Evolutionary conservation across 2,113 vertebrate genomes (phyloP).

Genomic region (Pelecanus crispus): DNA sequence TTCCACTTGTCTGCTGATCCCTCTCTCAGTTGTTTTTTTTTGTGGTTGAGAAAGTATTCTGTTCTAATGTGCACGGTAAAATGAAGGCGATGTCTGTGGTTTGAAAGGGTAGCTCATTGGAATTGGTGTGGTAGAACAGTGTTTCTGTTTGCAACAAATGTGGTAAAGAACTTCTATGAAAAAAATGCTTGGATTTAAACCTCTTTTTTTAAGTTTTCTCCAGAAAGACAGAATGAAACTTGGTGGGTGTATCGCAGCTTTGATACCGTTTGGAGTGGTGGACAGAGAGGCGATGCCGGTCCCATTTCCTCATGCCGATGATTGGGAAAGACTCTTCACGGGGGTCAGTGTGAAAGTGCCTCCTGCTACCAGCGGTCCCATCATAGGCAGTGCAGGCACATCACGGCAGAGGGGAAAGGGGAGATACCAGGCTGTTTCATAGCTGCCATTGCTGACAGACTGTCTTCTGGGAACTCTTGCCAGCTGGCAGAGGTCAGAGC

Average conservation of each 20-base stretch:
- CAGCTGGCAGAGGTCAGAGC: not conserved
- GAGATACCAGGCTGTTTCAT: not conserved
- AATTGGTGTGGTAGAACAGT: not conserved
- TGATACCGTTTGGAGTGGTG: not conserved
- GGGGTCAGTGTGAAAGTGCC: not conserved
- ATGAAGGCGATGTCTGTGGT: not conserved
- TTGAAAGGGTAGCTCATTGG: not conserved
- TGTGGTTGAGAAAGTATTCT: not conserved
- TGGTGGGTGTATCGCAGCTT: not conserved
- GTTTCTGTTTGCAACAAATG: not conserved
- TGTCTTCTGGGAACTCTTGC: not conserved
- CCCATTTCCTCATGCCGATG: too few species aligned
- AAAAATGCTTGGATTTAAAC: not conserved
- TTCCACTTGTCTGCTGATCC: not conserved
- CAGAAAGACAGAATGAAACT: not conserved
- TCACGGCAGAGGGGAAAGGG: not conserved
- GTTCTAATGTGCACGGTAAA: not conserved
- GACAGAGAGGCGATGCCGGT: not conserved
- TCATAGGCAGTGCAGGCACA: fast-evolving
- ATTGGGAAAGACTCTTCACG: not conserved
- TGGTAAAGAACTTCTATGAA: not conserved
- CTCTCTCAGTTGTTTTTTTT: not conserved
- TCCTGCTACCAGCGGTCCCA: not conserved
- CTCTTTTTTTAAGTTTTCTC: not conserved
- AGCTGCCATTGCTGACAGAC: not conserved